A percentile compares a stretch with the other conserved stretches of the same genome.
phyloP scores from a whole-genome alignment of 2,888 invertebrate species.

The Meganola albula region DNA sequence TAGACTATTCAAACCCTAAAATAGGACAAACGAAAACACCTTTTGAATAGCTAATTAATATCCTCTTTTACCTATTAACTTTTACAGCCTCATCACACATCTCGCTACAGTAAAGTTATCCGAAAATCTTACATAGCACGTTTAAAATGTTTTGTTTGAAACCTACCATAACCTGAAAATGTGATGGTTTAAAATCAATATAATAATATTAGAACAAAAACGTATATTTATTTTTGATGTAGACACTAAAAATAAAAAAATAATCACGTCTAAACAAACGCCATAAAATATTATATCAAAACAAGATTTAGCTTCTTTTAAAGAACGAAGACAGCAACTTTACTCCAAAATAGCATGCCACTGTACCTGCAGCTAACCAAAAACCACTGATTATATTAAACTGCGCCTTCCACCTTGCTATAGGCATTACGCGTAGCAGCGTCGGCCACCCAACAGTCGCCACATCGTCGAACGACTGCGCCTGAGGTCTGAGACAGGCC shows the following conservation, averaged over 20 bases:
- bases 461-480: conserved; percentile 55
- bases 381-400: conserved; percentile 41
- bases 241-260: no score
- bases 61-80: not conserved
- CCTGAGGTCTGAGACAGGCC: conserved; percentile 58
- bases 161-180: no score
- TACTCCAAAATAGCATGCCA: conserved; percentile 34
- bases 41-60: conserved; percentile 9
- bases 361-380: conserved; percentile 34
- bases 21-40: conserved; percentile 6
- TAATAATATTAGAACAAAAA: no score
- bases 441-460: conserved; percentile 37
- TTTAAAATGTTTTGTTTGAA: no score
- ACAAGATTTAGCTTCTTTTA: conserved; percentile 6
- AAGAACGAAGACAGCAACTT: conserved; percentile 32
- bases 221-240: no score
- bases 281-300: no score
- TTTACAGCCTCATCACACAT: no score
- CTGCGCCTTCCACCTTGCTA: conserved; percentile 34
- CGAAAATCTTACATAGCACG: no score
- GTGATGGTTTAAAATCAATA: no score
- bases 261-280: no score
- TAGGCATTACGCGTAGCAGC: conserved; percentile 30
- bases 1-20: conserved; percentile 12
- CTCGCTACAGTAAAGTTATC: no score